Evolutionary conservation across 2,797 vertebrate species (phyloP), one percentile per base, ranked within the genome.

Genomic region (Sebastes itinus): DNA sequence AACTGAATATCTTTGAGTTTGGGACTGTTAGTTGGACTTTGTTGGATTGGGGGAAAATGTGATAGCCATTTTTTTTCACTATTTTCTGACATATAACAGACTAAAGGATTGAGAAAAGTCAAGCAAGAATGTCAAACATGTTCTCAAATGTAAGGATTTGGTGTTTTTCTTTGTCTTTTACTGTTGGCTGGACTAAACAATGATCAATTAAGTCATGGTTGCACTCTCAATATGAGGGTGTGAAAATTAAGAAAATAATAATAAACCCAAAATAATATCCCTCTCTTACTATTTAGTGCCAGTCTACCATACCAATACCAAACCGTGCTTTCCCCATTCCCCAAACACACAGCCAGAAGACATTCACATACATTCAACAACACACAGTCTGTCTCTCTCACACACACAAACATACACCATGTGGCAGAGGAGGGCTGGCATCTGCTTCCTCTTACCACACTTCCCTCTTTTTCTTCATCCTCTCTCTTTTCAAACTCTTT

Each of bases 381-480:
- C 52, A 68, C 55, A 66, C 81, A 83, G 64, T 35, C 72, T 23
- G 62, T 63, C 42, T 77, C 61, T 8, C 27, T 75, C 82, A 86
- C 77, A 54, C 77, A 66, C 67, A 89, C 86, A 82, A 73, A 87
- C 88, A 91, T 49, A 80, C 78, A 90, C 75, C 91, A 88, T 87
- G 90, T 87, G 86, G 81, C 22, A 77, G 77, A 87, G 89, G 87
- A 93, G 80, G 88, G 85, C 85, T 83, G 86, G 87, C 91, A 92
- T 95, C 91, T 92, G 92, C 83, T 83, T 88, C 90, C 85, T 83
- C 84, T 84, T 83, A 79, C 72, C 86, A 86, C 69, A 64, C 68
- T 87, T 81, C 74, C 61, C 77, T 80, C 81, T 16, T 63, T 77
- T 59, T 61, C 38, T 18, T 49, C 59, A 33, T 72, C 23, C 86